Conservation (phyloP, 1,140 invertebrate genomes). For the Lepidurus couesii region DNA sequence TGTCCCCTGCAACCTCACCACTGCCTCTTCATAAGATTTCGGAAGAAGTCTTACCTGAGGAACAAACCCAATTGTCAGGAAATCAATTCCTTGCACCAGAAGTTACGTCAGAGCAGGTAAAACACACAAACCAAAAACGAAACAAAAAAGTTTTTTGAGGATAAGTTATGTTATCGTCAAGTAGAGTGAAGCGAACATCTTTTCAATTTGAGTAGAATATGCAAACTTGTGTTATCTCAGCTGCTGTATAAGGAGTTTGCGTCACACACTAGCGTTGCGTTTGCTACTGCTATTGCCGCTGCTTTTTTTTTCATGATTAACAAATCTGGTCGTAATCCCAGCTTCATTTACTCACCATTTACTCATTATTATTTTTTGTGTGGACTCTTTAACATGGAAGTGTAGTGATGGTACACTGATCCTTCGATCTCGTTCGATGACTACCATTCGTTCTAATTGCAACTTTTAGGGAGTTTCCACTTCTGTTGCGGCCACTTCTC, state of each 20-base stretch:
- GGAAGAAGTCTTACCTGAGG: constrained; percentile 21
- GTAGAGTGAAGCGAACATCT: too few species aligned
- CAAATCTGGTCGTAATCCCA: background rate
- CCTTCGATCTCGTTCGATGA: background rate
- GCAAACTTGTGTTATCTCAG: too few species aligned
- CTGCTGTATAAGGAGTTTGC: too few species aligned
- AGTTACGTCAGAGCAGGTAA: background rate
- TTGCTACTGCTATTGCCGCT: background rate
- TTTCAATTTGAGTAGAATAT: too few species aligned
- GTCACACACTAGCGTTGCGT: background rate
- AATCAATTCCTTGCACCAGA: background rate
- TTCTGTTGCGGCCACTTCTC: background rate
- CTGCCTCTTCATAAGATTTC: constrained; percentile 19
- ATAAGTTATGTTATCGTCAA: too few species aligned
- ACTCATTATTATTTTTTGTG: background rate
- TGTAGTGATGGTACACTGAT: background rate
- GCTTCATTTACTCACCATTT: background rate
- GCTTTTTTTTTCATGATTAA: background rate
- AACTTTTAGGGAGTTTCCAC: constrained; percentile 3
- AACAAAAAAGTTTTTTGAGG: background rate
- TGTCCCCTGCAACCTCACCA: constrained; percentile 27
- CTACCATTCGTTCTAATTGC: background rate
- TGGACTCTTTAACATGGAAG: background rate
- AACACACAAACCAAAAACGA: background rate
- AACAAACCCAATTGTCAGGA: background rate